Evolutionary conservation across 2,113 vertebrate species (phyloP), one percentile per base, ranked within the genome.

Genomic region (Arizona elegans): DNA sequence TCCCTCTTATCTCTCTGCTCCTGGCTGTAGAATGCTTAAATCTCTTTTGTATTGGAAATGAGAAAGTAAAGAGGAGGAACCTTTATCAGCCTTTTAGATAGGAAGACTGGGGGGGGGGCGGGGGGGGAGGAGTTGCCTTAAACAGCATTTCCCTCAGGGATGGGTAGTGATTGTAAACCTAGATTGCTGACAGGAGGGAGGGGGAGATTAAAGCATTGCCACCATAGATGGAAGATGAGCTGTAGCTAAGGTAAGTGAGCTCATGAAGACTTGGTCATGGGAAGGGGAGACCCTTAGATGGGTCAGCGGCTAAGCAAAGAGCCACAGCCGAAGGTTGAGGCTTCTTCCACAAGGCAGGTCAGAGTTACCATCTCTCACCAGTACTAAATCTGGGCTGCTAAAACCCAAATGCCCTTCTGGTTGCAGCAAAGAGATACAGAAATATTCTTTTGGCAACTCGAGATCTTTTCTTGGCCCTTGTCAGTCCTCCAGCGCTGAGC

Each of bases 1-100:
- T 24, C 23, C 43, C 29, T 23, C 21, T 58, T 29, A 54, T 87
- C 86, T 87, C 87, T 29, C 8, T 17, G 4, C 86, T 54, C 52
- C 52, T 54, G 17, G 86, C 50, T 53, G 26, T 52, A 54, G 87
- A 59, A 54, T 8, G 86, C 26, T 92, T 47, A 50, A 87, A 56
- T 90, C 65, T 90, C 88, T 59, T 89, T 93, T 93, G 89, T 90
- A n/a, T 90, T 90, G 92, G 92, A 86, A 86, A 90, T 93, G 86
- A 38, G n/a, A 52, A 23, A 56, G 62, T 58, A 29, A 88, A 1
- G 52, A 38, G 58, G 6, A 24, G 62, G 29, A 21, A 43, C 55
- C 23, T 87, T 58, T 23, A 10, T 24, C 43, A 50, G 24, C 43
- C 91, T 92, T 56, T 59, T 89, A 89, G 26, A 53, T 3, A 85